phyloP scores from a whole-genome alignment of 2,888 invertebrate species.

The Escarpia spicata region DNA sequence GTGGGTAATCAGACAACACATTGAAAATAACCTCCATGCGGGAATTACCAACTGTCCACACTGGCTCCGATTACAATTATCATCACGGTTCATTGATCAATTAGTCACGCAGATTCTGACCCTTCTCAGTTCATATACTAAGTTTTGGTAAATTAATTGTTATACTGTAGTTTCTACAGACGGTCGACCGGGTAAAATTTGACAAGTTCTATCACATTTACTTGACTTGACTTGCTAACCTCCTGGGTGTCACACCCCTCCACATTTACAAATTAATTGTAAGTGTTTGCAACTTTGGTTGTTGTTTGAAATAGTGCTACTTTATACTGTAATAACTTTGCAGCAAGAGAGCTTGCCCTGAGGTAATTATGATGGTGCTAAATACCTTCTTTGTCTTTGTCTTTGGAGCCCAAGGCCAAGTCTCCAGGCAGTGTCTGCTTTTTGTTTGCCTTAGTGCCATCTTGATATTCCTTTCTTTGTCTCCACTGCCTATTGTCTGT shows the following conservation, averaged over 20 bases:
- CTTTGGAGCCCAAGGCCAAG: neutral
- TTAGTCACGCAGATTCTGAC: neutral
- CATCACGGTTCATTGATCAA: neutral
- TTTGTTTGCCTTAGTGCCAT: neutral
- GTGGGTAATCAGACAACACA: neutral
- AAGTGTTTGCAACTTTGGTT: neutral
- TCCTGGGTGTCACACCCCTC: too few species aligned
- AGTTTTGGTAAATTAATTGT: neutral
- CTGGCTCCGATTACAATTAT: neutral
- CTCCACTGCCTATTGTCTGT: neutral
- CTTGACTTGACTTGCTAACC: too few species aligned
- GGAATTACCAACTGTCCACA: neutral
- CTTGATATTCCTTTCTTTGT: neutral
- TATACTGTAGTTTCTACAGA: neutral
- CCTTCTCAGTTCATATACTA: neutral
- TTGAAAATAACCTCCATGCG: neutral
- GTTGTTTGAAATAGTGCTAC: neutral
- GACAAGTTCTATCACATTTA: neutral
- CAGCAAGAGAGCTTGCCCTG: neutral
- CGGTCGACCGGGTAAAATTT: neutral
- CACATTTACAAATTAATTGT: neutral
- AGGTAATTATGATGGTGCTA: neutral
- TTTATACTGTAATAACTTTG: neutral
- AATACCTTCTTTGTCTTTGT: neutral
- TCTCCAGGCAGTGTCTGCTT: neutral